A percentile compares a stretch with the other conserved stretches of the same genome.
Conservation (phyloP, 2,797 vertebrate species). For the Brachymystax lenok region DNA sequence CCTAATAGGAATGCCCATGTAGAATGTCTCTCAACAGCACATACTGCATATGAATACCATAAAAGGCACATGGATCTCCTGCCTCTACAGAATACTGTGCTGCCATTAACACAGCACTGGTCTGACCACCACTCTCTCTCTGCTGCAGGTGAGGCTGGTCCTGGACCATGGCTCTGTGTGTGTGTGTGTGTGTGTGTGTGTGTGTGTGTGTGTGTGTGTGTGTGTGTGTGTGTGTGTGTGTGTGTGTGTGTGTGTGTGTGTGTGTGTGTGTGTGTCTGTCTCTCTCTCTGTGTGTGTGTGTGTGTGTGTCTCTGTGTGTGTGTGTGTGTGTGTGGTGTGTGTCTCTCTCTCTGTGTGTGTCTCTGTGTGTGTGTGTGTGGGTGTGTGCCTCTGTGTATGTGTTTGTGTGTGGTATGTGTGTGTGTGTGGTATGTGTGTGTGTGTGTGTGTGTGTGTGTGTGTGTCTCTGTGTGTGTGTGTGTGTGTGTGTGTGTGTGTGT, state of each 20-base stretch:
- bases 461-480: conserved; percentile 22
- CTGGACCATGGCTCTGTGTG: not conserved
- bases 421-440: conserved; percentile 17
- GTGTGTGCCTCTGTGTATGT: not conserved
- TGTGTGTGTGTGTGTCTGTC: no score
- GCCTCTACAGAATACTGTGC: not conserved
- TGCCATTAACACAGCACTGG: conserved; percentile 40
- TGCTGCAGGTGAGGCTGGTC: not conserved
- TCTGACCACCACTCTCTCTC: conserved; percentile 19
- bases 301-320: no score
- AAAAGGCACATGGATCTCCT: not conserved
- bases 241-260: no score
- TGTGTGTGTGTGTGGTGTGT: no score
- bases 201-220: no score
- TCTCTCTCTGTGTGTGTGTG: no score
- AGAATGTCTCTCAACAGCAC: not conserved
- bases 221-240: no score
- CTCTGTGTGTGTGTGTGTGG: not conserved
- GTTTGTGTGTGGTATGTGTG: conserved; percentile 48
- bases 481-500: conserved; percentile 39
- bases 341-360: no score
- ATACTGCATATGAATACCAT: not conserved
- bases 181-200: no score
- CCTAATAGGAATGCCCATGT: not conserved
- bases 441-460: conserved; percentile 33